Evolutionary conservation across 2,797 vertebrate species (phyloP), one percentile per base, ranked within the genome.

Genomic region (Myotis pilosus): DNA sequence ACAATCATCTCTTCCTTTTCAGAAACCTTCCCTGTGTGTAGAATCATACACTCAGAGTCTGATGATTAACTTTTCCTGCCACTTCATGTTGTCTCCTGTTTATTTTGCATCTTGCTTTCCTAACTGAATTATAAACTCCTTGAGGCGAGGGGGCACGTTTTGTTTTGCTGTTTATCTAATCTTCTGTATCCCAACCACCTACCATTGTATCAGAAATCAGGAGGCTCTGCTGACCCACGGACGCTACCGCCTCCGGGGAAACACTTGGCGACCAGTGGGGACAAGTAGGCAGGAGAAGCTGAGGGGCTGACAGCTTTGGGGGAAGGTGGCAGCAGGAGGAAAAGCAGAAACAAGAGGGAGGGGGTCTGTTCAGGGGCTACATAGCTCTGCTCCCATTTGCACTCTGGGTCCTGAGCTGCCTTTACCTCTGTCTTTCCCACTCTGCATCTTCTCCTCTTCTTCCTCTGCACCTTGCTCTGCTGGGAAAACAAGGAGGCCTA

Each of bases 361-460:
- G n/a, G 76, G 13, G 8, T 7, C 1, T 44, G 2, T 51, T 36
- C 28, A 5, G 10, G 30, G 69, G 60, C 47, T 55, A 3, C 15
- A 11, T 0, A 9, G 89, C 2, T 2, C 17, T 30, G 79, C 41
- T 79, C 84, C 76, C n/a, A 33, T 30, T 51, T 33, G 47, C 19
- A 11, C 95, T 76, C 64, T 71, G 82, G 57, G 57, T 83, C 83
- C 94, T 96, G 57, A 51, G 91, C 90, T 87, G 55, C 81, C 76
- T 96, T 98, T 97, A 99, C 99, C 99, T 99, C 98, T 98, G 97
- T 99, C 99, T 95, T 99, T 99, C 89, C 99, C 99, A 16, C 99
- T 99, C 97, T 99, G 99, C 98, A 99, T 98, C 98, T 99, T 98
- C 96, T 98, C 98, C 83, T 99, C 98, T 47, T 99, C 99, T 60